phyloP scores from a whole-genome alignment of 2,888 invertebrate genomes.

The Pycnomerus fuliginosus region DNA sequence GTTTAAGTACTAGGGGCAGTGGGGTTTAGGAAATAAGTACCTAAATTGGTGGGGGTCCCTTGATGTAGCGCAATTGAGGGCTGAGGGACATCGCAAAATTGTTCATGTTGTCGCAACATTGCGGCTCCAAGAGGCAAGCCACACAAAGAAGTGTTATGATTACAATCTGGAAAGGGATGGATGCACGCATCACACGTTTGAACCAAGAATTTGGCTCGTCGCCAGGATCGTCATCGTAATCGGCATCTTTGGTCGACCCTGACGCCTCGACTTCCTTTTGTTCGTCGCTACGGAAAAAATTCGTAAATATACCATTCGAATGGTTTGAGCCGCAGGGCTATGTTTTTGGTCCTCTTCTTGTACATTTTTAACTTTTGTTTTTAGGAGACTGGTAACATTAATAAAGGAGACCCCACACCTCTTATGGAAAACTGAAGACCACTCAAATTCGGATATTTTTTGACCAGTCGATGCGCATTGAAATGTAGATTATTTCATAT shows the following conservation, averaged over 20 bases:
- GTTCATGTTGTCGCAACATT: slow-evolving; percentile 78
- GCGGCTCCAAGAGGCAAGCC: slow-evolving; percentile 73
- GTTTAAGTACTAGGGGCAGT: slow-evolving; percentile 32
- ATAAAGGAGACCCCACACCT: no score
- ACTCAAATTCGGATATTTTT: no score
- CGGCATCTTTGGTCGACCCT: slow-evolving; percentile 37
- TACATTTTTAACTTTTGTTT: no score
- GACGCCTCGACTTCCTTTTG: slow-evolving; percentile 23
- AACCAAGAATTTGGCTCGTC: slow-evolving; percentile 61
- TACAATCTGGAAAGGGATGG: slow-evolving; percentile 76
- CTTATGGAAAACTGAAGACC: no score
- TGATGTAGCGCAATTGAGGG: slow-evolving; percentile 80
- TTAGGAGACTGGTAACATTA: no score
- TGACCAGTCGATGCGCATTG: no score
- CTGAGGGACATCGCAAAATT: slow-evolving; percentile 72
- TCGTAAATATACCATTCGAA: no score
- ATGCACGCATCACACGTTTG: slow-evolving; percentile 70
- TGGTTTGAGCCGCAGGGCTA: no score
- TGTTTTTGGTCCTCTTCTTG: no score
- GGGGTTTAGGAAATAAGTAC: slow-evolving; percentile 19
- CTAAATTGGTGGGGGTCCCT: slow-evolving; percentile 78
- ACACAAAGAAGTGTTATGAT: slow-evolving; percentile 71
- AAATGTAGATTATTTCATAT: no score
- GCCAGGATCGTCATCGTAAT: slow-evolving; percentile 60
- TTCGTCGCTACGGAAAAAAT: slow-evolving; percentile 42